These are phyloP conservation scores for Arothron firmamentum DNA, from an alignment of 2,113 vertebrate species.

Conservation along the genomic window DNA sequence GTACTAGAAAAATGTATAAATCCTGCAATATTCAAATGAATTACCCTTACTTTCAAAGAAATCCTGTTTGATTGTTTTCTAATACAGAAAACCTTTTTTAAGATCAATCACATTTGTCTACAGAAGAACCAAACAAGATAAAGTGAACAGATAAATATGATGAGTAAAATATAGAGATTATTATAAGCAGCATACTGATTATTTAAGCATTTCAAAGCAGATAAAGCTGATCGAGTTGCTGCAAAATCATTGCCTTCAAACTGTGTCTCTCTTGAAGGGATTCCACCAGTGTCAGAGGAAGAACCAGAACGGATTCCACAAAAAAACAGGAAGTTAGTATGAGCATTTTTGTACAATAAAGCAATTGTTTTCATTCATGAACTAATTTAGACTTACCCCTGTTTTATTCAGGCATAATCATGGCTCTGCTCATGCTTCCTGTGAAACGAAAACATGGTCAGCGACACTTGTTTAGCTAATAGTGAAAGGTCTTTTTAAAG, in stretches of 20 bases:
- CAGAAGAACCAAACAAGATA: too few species aligned
- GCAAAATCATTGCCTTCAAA: not conserved
- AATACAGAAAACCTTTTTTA: too few species aligned
- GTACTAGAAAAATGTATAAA: too few species aligned
- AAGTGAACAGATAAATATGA: not conserved
- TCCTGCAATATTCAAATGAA: too few species aligned
- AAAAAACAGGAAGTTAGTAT: not conserved
- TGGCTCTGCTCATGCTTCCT: not conserved
- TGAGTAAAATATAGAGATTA: not conserved
- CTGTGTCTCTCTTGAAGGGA: not conserved
- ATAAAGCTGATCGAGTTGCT: conserved; percentile 5
- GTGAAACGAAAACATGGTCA: too few species aligned
- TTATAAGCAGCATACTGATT: conserved; percentile 12
- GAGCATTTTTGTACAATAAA: too few species aligned
- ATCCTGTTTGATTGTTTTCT: not conserved
- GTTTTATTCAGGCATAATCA: not conserved
- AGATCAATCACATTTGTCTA: too few species aligned
- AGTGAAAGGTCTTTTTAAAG: too few species aligned
- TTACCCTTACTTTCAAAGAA: not conserved
- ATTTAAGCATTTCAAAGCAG: not conserved
- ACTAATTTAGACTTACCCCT: not conserved
- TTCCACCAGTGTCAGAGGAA: not conserved
- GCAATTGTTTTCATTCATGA: not conserved
- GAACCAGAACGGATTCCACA: conserved; percentile 6
- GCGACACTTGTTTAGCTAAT: too few species aligned